Evolutionary conservation across 2,888 invertebrate species (phyloP), one percentile per base, ranked within the genome.

Genomic region (Ecliptopera silaceata): DNA sequence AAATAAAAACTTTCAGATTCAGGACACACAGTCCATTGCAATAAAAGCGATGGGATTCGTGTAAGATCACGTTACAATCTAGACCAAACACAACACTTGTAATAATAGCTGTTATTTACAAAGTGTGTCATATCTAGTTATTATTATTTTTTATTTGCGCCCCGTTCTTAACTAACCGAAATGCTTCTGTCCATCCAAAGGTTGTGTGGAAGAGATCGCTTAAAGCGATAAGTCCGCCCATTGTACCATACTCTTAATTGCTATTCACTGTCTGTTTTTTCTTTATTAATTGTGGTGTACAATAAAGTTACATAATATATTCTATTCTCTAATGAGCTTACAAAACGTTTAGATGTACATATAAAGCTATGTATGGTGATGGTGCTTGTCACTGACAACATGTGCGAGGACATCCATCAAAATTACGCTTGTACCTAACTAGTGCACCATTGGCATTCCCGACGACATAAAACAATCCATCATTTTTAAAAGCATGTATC

Each of bases 371-470:
- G 10, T 54, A 22, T 42, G n/a, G n/a, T n/a, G n/a, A 36, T 36
- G 31, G 29, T 44, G 42, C 36, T 44, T 50, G 55, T 61, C 59
- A 54, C 52, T 41, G 10, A 48, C 53, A 42, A 32, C 47, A 44
- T 41, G 47, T 32, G 44, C 10, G 29, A 38, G 39, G 6, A 38
- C 60, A 65, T 65, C 57, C 55, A 65, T 65, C 63, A 65, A n/a
- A n/a, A 63, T 65, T 65, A 59, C 43, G 36, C 26, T 26, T 26
- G 34, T 48, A 43, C 51, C 32, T 48, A 46, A 31, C 34, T 50
- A 48, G 51, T 58, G 59, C 54, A 60, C 44, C 41, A 10, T 39
- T 56, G 59, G 39, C 56, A 50, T 22, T 56, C 13, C 29, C 48
- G 47, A 44, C 26, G 50, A 13, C 46, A 52, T 56, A 46, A 47